phyloP scores from a whole-genome alignment of 1,140 invertebrate species.

The Calliphora vicina region DNA sequence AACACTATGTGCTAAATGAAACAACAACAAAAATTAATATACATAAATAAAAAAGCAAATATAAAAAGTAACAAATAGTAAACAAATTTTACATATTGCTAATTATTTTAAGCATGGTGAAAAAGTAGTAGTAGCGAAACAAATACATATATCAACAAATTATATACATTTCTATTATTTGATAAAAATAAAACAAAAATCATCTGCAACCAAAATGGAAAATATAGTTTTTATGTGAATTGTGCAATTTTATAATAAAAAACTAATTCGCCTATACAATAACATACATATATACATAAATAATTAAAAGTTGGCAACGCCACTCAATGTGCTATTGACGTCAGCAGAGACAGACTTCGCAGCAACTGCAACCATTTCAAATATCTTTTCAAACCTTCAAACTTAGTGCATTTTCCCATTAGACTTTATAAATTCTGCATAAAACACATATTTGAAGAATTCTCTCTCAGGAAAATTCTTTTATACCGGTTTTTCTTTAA shows the following conservation, averaged over 20 bases:
- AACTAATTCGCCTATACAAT: neutral
- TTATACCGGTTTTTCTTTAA: neutral
- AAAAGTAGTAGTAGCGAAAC: neutral
- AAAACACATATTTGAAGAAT: too few species aligned
- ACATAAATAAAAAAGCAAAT: neutral
- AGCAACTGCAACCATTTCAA: too few species aligned
- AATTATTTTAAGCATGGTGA: neutral
- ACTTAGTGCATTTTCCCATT: too few species aligned
- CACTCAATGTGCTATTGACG: constrained; percentile 3
- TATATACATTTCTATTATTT: neutral
- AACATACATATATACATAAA: too few species aligned
- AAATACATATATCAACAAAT: neutral
- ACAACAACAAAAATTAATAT: constrained; percentile 20
- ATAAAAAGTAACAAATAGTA: neutral
- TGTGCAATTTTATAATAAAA: constrained; percentile 15
- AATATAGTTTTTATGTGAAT: neutral
- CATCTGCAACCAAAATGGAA: neutral
- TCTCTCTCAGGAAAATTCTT: neutral
- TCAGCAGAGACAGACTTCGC: constrained; percentile 28
- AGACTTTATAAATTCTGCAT: too few species aligned
- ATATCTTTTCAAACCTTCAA: too few species aligned
- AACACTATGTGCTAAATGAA: neutral
- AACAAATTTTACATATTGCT: neutral
- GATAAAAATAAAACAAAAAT: neutral
- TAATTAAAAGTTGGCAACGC: constrained; percentile 6